Conservation (phyloP, 2,888 invertebrate genomes). For the Brenthis daphne region DNA sequence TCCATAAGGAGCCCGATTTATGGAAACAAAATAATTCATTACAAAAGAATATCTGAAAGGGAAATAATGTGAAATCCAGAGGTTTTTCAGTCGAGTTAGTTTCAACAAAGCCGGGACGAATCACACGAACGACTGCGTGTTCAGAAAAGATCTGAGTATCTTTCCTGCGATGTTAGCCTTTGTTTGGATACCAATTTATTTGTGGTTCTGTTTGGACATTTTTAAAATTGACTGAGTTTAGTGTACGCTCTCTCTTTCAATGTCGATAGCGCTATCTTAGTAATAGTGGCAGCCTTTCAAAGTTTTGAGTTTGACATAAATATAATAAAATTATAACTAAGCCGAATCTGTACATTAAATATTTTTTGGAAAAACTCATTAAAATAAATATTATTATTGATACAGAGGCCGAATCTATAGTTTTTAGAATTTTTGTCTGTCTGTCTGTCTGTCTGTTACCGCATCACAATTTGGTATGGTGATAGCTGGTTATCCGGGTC, state of each 20-base stretch:
- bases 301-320: no score
- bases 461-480: no score
- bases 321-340: no score
- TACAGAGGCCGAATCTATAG: no score
- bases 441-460: no score
- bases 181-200: constrained; percentile 14
- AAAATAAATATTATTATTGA: no score
- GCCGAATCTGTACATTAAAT: no score
- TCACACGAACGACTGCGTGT: constrained; percentile 25
- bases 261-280: not conserved
- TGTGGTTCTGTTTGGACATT: not conserved
- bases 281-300: not conserved
- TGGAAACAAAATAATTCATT: constrained; percentile 17
- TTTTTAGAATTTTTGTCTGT: no score
- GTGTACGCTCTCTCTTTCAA: not conserved
- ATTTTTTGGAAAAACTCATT: no score
- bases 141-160: constrained; percentile 23
- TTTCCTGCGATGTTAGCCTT: constrained; percentile 14
- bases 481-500: no score
- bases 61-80: constrained; percentile 28
- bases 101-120: constrained; percentile 30
- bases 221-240: constrained; percentile 6
- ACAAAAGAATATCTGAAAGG: constrained; percentile 24
- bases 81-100: constrained; percentile 28
- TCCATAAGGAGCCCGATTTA: constrained; percentile 2